phyloP scores from a whole-genome alignment of 37 sponge, comb jelly and placozoan genomes.

The Crambe crambe region DNA sequence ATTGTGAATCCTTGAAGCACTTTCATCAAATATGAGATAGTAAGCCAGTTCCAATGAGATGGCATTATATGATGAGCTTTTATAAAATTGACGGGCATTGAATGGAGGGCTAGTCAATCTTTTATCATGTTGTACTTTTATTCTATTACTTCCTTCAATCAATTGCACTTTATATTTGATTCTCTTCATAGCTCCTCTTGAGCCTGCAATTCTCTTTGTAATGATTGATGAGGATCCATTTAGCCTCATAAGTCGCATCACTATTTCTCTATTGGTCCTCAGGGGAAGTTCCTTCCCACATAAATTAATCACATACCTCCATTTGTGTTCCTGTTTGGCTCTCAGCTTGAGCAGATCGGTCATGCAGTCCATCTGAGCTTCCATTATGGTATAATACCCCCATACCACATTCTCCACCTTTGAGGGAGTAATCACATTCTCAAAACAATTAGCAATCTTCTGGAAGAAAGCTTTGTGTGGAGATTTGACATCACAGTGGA shows the following conservation, averaged over 20 bases:
- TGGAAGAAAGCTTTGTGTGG: neutral
- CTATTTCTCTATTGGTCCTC: slow-evolving; percentile 57
- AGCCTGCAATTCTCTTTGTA: neutral
- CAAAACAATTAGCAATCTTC: slow-evolving; percentile 20
- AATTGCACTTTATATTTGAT: neutral
- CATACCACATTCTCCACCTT: slow-evolving; percentile 13
- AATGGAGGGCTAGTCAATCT: neutral
- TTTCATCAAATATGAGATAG: neutral
- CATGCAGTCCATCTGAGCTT: slow-evolving; percentile 46
- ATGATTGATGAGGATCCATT: neutral
- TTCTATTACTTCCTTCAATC: neutral
- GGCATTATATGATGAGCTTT: slow-evolving; percentile 16
- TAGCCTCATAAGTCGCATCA: neutral
- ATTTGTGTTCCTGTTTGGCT: neutral
- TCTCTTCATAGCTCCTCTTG: neutral
- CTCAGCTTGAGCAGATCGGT: slow-evolving; percentile 1
- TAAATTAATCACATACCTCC: slow-evolving; percentile 59
- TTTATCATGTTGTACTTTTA: neutral
- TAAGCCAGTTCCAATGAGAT: neutral
- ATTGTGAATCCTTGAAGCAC: neutral
- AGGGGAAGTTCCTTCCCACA: slow-evolving; percentile 56
- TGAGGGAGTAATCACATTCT: slow-evolving; percentile 23
- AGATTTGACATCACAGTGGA: slow-evolving; percentile 35
- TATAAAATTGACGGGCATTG: neutral
- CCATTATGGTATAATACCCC: slow-evolving; percentile 25